Evolutionary conservation across 2,113 vertebrate species (phyloP).

Genomic region (Hippocampus comes): DNA sequence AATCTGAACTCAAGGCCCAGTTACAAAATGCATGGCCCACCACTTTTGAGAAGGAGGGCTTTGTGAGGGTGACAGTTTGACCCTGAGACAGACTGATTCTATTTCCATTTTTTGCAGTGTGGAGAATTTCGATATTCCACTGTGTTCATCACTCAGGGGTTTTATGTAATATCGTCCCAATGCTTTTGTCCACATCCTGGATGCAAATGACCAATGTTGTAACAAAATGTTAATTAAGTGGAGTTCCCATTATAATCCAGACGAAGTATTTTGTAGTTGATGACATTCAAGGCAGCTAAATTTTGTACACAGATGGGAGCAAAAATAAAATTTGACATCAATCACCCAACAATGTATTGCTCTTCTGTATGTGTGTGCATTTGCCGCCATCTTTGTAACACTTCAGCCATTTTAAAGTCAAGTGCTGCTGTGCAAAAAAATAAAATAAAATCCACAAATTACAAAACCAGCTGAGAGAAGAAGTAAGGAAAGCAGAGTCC

Average conservation of each 20-base stretch:
- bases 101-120: neutral
- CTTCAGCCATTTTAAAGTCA: slow-evolving; percentile 44
- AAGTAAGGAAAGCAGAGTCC: slow-evolving; percentile 23
- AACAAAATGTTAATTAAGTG: neutral
- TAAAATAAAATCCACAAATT: slow-evolving; percentile 21
- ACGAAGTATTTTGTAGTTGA: neutral
- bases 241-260: slow-evolving; percentile 21
- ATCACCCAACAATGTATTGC: slow-evolving; percentile 61
- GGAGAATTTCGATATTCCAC: neutral
- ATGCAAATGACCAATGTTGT: neutral
- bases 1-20: too few species aligned
- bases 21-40: neutral
- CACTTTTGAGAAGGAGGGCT: neutral
- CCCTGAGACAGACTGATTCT: neutral
- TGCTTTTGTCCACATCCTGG: neutral
- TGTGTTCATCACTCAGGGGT: too few species aligned
- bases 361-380: slow-evolving; percentile 51
- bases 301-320: neutral
- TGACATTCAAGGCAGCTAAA: neutral
- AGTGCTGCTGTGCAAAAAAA: slow-evolving; percentile 49
- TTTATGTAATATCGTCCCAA: neutral
- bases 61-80: neutral
- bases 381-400: slow-evolving; percentile 44
- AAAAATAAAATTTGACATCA: neutral
- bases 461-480: slow-evolving; percentile 28